Evolutionary conservation across 2,888 invertebrate species (phyloP), one percentile per base, ranked within the genome.

Genomic region (Podotricha telesiphe): DNA sequence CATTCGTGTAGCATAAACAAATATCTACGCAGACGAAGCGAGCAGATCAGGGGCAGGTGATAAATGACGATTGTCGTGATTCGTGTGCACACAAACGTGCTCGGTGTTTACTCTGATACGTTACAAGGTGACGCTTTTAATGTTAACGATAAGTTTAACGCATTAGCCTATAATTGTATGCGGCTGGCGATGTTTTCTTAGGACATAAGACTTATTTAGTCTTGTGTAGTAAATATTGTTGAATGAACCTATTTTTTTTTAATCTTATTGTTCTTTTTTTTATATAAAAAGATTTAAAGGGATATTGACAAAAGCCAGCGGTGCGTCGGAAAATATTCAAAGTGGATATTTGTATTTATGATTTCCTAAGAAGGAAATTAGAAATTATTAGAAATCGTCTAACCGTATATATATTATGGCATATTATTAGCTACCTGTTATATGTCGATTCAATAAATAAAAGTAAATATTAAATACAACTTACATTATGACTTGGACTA

Each of bases 51-150:
- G 15, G 45, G 20, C 64, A 65, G 17, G 37, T 55, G 37, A 51
- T 42, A 59, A 19, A 51, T 50, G 13, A 11, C 48, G 48, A 40
- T 45, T 45, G n/a, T 13, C 45, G 45, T 45, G 58, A 48, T 58
- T 66, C 66, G 58, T 66, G 65, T 50, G 58, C 22, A 48, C 17
- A 17, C 8, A 50, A 51, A 66, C 66, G 59, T 66, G 59, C 19
- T 8, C 66, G 42, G 17, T 59, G 66, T 42, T 65, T 58, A 48
- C 28, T 42, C 20, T 50, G 15, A 42, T 66, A 59, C 50, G 42
- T 51, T 59, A 40, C 48, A 37, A 34, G 19, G 40, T 58, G 65
- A 66, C 65, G 58, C 28, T 42, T 45, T n/a, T 28, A 53, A 53
- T 13, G 34, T 28, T 53, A 37, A 34, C n/a, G n/a, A 47, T 61